Percentiles rank a stretch among this genome's conserved stretches.
Conservation (phyloP, 2,113 vertebrate genomes). For the Cromileptes altivelis region DNA sequence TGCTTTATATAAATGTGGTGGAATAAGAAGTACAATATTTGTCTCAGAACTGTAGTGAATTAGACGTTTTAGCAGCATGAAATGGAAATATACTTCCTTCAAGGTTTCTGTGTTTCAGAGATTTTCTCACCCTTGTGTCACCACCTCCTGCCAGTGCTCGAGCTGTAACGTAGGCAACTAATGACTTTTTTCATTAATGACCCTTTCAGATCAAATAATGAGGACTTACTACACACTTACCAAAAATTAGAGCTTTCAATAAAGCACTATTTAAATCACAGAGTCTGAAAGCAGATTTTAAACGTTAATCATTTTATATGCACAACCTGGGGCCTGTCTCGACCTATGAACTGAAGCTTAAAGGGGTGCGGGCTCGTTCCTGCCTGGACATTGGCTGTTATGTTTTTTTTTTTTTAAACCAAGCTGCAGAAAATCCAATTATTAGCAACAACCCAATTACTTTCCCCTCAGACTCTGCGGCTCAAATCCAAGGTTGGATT, state of each 20-base stretch:
- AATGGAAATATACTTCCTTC: neutral
- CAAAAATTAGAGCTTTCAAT: constrained; percentile 74
- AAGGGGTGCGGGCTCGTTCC: constrained; percentile 57
- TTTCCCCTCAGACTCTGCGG: constrained; percentile 81
- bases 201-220: constrained; percentile 78
- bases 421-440: constrained; percentile 89
- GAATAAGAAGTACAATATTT: no score
- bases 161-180: constrained; percentile 46
- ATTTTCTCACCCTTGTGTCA: constrained; percentile 32
- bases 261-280: constrained; percentile 67
- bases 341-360: constrained; percentile 74
- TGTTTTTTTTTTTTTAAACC: constrained; percentile 61
- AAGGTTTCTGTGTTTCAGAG: constrained; percentile 24
- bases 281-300: constrained; percentile 76
- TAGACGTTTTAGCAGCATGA: neutral
- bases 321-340: constrained; percentile 63
- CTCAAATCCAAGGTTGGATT: constrained; percentile 86
- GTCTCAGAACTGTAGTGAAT: neutral
- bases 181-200: constrained; percentile 66
- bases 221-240: constrained; percentile 80
- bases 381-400: constrained; percentile 77
- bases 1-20: no score
- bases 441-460: constrained; percentile 88
- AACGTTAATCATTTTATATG: constrained; percentile 84
- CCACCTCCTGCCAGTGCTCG: constrained; percentile 27